These are phyloP conservation scores for Zoanthus gigantus DNA, from an alignment of 92 coral and sea anemone genomes.

Conservation along the genomic window DNA sequence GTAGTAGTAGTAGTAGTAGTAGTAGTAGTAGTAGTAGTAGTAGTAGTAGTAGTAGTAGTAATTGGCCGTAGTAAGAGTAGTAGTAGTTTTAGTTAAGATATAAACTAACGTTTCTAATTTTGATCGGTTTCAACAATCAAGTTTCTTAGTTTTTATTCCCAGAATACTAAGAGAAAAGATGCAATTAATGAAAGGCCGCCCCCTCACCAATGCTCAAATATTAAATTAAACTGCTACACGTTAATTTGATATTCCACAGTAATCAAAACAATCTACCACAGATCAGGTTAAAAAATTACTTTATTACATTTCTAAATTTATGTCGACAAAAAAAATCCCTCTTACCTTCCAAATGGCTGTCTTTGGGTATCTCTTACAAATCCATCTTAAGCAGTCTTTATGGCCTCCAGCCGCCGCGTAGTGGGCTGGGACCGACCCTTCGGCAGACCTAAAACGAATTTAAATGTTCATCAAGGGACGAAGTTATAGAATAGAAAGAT, in stretches of 20 bases:
- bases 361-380: constrained; percentile 74
- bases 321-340: background rate
- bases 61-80: background rate
- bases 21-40: background rate
- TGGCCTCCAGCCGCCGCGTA: constrained; percentile 93
- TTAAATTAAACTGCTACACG: background rate
- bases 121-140: no score
- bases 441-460: constrained; percentile 70
- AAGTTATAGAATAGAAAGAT: background rate
- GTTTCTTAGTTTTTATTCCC: no score
- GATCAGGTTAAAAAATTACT: background rate
- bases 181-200: background rate
- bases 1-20: background rate
- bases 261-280: background rate
- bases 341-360: constrained; percentile 70
- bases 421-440: constrained; percentile 89
- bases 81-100: background rate
- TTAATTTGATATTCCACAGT: background rate
- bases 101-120: no score
- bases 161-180: background rate
- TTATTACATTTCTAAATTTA: background rate
- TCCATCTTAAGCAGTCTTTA: constrained; percentile 82
- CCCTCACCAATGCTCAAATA: background rate
- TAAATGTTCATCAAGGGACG: background rate
- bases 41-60: background rate